Base-by-base conservation (phyloP, 53 echinoderm and acorn worm species). In the Luidia sarsii region DNA sequence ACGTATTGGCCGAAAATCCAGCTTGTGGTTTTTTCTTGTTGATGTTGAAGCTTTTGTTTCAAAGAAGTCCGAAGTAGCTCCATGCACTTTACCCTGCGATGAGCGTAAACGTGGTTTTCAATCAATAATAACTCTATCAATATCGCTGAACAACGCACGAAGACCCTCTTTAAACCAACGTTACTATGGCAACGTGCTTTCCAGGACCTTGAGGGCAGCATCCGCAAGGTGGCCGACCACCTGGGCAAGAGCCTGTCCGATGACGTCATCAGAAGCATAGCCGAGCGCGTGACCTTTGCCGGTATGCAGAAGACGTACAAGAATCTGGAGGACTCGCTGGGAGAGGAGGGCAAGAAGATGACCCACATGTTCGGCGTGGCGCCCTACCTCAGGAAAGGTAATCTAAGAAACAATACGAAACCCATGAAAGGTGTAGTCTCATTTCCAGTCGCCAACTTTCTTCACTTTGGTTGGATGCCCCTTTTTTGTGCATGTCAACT, bases 361-460 rank as follows among this genome's bases (percentile, higher is more conserved):
- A 91, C 91, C 10, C 62, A 64, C n/a, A 23, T 70, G 1, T 86
- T 86, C 24, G 91, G 91, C 15, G 75, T 75, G 22, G 34, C 65
- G 9, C 86, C 87, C 16, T 83, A 82, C 53, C 79, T 91, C 2
- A 69, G 87, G 30, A 86, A 91, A 91, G 91, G 91, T 90, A 74
- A 24, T 22, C 18, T 2, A 80, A 20, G 32, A 5, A 52, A 23
- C 28, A 34, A 31, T 6, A 6, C 16, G 20, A 24, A 75, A 49
- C 57, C 80, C 6, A 56, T 80, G 32, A 86, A 86, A 86, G 87
- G 87, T 86, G 67, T 16, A n/a, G n/a, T n/a, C n/a, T n/a, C n/a
- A n/a, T n/a, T n/a, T n/a, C n/a, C n/a, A n/a, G n/a, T n/a, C n/a
- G n/a, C n/a, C n/a, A n/a, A n/a, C n/a, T n/a, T n/a, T n/a, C n/a